Evolutionary conservation across 2,113 vertebrate genomes (phyloP).

Genomic region (Geococcyx californianus): DNA sequence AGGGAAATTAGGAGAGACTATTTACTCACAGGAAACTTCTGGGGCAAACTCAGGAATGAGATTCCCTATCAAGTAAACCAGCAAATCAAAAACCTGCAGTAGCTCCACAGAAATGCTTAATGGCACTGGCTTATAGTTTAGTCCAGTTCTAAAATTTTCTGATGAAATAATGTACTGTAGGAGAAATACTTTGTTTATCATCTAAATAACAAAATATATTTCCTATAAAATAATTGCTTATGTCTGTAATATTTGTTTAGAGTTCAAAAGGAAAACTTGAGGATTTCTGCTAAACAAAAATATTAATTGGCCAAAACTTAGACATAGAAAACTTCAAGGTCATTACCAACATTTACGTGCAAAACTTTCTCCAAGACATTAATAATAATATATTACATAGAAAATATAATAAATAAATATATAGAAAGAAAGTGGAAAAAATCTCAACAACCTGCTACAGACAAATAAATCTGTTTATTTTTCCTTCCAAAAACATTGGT

Average conservation of each 20-base stretch:
- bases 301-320: not conserved
- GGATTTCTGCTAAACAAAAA: not conserved
- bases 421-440: constrained; percentile 6
- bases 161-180: not conserved
- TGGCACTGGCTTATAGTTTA: not conserved
- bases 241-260: not conserved
- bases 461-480: constrained; percentile 29
- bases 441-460: not conserved
- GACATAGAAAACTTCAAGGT: not conserved
- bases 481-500: not conserved
- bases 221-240: not conserved
- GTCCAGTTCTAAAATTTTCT: not conserved
- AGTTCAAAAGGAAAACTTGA: not conserved
- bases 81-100: not conserved
- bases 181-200: not conserved
- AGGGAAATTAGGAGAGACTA: not conserved
- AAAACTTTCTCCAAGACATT: not conserved
- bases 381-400: not conserved
- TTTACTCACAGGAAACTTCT: not conserved
- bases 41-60: not conserved
- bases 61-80: not conserved
- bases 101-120: not conserved
- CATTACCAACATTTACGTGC: not conserved
- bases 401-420: not conserved
- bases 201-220: too few species aligned